Conservation (phyloP, 2,797 vertebrate genomes). For the Catamblyrhynchus diadema region DNA sequence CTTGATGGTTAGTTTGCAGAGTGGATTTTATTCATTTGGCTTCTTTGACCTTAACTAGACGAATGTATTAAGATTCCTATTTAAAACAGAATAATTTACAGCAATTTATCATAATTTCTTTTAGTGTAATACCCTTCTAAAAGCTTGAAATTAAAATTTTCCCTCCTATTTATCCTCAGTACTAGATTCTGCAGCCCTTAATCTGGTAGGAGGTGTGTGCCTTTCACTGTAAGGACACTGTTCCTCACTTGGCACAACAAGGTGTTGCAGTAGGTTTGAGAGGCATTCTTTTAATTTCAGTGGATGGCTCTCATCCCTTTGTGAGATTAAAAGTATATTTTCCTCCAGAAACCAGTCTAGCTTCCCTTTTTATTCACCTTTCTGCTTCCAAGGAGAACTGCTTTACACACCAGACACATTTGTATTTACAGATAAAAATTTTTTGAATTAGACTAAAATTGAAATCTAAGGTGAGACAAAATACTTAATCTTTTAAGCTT, state of each 20-base stretch:
- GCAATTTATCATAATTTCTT: neutral
- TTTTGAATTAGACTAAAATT: slow-evolving; percentile 20
- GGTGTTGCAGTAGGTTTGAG: neutral
- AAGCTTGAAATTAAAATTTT: neutral
- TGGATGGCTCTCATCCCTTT: neutral
- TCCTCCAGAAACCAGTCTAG: neutral
- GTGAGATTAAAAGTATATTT: neutral
- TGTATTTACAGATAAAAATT: neutral
- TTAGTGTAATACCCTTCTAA: neutral
- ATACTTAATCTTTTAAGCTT: slow-evolving; percentile 55
- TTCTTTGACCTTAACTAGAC: neutral
- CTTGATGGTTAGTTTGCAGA: neutral
- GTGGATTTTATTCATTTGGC: neutral
- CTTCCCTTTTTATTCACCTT: neutral
- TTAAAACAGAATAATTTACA: neutral
- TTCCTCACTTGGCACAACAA: neutral
- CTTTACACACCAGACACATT: neutral
- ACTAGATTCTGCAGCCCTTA: neutral
- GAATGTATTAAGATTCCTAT: neutral
- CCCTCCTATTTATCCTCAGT: neutral
- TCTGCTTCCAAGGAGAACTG: neutral
- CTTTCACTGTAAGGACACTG: neutral
- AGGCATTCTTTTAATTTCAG: neutral
- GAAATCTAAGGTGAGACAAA: slow-evolving; percentile 17
- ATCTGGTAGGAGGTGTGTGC: neutral